Conservation (phyloP, 2,797 vertebrate species). For the Leptodactylus fallax region DNA sequence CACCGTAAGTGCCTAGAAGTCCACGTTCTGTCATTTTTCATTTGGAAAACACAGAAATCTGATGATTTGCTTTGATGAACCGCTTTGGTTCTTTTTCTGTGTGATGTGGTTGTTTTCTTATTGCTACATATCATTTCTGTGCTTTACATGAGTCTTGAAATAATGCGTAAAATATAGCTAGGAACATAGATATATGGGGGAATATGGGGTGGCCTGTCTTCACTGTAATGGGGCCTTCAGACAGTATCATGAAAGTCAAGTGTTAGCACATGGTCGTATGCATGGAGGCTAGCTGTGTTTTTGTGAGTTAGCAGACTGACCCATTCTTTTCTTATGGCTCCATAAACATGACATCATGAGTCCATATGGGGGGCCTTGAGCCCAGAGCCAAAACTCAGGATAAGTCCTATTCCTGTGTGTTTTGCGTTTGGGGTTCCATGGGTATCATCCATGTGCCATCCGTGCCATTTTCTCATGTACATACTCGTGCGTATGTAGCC, state of each 20-base stretch:
- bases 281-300: too few relatives aligned
- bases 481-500: too few relatives aligned
- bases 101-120: conserved; percentile 6
- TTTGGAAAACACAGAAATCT: conserved; percentile 22
- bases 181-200: neutral
- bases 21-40: conserved; percentile 74
- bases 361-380: too few relatives aligned
- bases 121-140: neutral
- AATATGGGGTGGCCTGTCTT: neutral
- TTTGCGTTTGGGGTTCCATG: too few relatives aligned
- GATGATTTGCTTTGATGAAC: conserved; percentile 24
- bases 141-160: neutral
- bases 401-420: too few relatives aligned
- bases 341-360: too few relatives aligned
- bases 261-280: too few relatives aligned
- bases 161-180: neutral
- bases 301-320: too few relatives aligned
- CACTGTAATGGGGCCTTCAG: neutral
- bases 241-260: neutral
- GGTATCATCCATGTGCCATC: too few relatives aligned
- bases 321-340: too few relatives aligned
- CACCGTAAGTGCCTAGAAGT: conserved; percentile 79
- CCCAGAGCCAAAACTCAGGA: too few relatives aligned
- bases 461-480: too few relatives aligned
- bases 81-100: conserved; percentile 7